Base-by-base conservation (phyloP, 2,888 invertebrate genomes). In the Liopterus haemorrhoidalis region DNA sequence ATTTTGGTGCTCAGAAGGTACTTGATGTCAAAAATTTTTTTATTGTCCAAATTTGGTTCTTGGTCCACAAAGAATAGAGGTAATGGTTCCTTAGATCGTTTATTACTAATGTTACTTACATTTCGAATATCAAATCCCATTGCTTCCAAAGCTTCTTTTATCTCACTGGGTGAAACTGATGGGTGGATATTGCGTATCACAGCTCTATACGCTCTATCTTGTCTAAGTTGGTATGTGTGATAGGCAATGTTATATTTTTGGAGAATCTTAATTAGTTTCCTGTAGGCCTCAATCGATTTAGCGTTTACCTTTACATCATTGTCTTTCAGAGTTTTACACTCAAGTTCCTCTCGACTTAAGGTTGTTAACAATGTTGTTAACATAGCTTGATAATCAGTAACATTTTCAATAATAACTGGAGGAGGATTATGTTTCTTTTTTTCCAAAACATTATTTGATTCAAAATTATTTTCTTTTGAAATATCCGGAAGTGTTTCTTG, bases 21-120 rank as follows among this genome's bases (percentile, higher is more conserved):
- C 14, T 27, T 8, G 11, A 27, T 14, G 9, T 27, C 28, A 14
- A 12, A 27, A 4, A 27, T 27, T 16, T 5, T 36, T 1, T 41
- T 49, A 32, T 49, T 41, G 32, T 46, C 27, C 2, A 27, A 22
- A 16, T 15, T 3, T n/a, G 49, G 46, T 27, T 49, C 49, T 3
- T 40, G 36, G 33, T 49, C 46, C 9, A 46, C 36, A 20, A 46
- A 49, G 18, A 38, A 45, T 20, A 35, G 4, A 6, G 28, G 28
- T 5, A 27, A 14, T 12, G 28, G 28, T 9, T 20, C 30, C 25
- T 16, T n/a, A 18, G n/a, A 27, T 38, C 27, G 25, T 27, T 27
- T 27, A 11, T 22, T 41, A 9, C 38, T 14, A 25, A 38, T 38
- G 15, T 38, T 38, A 5, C 27, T 27, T 12, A 38, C 15, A 27